Evolutionary conservation across 2,797 vertebrate genomes (phyloP), one percentile per base, ranked within the genome.

Genomic region (Mormyrus hasselquistii): DNA sequence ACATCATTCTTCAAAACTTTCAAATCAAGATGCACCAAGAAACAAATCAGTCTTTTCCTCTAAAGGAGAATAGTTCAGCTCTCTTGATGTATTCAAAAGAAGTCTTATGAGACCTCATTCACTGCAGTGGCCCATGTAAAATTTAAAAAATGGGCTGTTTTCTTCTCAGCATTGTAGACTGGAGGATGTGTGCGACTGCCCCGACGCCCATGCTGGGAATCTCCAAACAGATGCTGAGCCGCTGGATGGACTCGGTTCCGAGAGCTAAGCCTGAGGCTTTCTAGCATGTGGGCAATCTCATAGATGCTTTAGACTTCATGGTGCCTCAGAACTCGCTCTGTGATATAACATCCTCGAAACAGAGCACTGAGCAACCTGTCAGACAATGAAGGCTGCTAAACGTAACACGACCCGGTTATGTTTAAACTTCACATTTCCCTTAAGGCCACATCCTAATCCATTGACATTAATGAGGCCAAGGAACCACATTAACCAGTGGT

Each of bases 201-300:
- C 76, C 29, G 44, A 53, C 53, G 41, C 12, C 86, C 55, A 73
- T 86, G 47, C 59, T 73, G n/a, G 41, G 57, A 34, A 41, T 59
- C 57, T 86, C 57, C 83, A 62, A n/a, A 57, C 87, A 59, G 87
- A 87, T 50, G 53, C 44, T 38, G 57, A 82, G 82, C 12, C 69
- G 34, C 59, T 52, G 62, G 69, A 87, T 47, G 65, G 65, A 89
- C 52, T 90, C 57, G 53, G 83, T 88, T 91, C 87, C 91, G 65
- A 89, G 89, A 91, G 89, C 87, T 65, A 89, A 89, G 91, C 90
- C 76, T 88, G 90, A 82, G 91, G 92, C 89, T 86, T 89, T 89
- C 44, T 87, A 88, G 89, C 90, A 90, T 90, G 89, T 91, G 91
- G 91, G 89, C 76, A 86, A 90, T 89, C 89, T 86, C 59, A 50